Percentiles rank a stretch among this genome's conserved stretches.
Conservation (phyloP, 2,113 vertebrate species). For the Hippocampus zosterae region DNA sequence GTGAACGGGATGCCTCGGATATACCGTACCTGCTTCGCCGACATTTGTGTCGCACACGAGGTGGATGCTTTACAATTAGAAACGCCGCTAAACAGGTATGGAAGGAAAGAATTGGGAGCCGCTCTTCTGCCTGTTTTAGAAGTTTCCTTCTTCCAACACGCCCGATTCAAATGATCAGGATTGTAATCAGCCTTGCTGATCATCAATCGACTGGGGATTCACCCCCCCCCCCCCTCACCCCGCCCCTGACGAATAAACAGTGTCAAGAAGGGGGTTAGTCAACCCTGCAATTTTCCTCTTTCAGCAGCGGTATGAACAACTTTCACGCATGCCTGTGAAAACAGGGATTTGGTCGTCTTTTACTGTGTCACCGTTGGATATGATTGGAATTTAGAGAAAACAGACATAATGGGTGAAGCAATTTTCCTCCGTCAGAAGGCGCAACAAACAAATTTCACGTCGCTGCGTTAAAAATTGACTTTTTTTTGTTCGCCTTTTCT, state of each 20-base stretch:
- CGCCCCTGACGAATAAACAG: no score
- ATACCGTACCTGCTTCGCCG: constrained; percentile 32
- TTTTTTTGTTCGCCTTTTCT: neutral
- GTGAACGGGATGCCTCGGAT: constrained; percentile 27
- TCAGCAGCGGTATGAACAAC: neutral
- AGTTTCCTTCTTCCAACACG: no score
- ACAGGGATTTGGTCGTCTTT: neutral
- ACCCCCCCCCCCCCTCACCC: no score
- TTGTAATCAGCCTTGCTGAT: no score
- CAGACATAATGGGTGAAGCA: no score
- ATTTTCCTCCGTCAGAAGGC: no score
- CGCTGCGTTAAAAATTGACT: no score
- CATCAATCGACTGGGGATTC: no score
- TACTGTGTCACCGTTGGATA: neutral
- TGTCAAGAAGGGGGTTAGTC: neutral
- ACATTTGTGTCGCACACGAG: constrained; percentile 32
- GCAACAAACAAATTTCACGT: no score
- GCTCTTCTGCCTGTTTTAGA: no score
- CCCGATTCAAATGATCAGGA: no score
- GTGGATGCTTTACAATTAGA: constrained; percentile 7
- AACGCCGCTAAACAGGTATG: neutral
- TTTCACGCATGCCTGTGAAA: neutral
- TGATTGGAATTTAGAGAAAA: no score
- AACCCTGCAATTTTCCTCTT: neutral
- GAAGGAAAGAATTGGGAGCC: neutral